phyloP scores from a whole-genome alignment of 53 echinoderm and acorn worm species.

The Hippasteria phrygiana region DNA sequence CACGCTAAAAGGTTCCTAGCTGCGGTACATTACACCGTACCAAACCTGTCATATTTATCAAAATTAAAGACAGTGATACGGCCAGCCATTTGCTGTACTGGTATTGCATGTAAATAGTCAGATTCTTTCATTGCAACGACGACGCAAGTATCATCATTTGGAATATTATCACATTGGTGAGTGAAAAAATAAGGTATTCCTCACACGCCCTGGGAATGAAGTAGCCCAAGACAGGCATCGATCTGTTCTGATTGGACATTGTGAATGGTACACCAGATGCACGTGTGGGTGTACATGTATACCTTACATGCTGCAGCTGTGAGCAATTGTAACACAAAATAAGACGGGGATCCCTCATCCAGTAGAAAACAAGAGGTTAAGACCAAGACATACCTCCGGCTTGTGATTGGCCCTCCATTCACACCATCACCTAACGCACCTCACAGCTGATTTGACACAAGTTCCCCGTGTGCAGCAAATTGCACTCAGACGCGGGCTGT shows the following conservation, averaged over 20 bases:
- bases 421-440: slow-evolving; percentile 20
- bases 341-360: background rate
- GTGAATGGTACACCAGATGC: background rate
- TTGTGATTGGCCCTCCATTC: background rate
- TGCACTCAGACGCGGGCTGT: background rate
- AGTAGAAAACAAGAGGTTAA: background rate
- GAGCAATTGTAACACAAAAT: background rate
- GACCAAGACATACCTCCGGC: background rate
- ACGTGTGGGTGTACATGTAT: no score
- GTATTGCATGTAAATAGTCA: background rate
- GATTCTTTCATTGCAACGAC: background rate
- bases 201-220: background rate
- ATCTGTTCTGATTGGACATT: background rate
- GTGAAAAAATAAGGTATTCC: background rate
- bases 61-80: no score
- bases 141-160: background rate
- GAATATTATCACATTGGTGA: background rate
- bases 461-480: slow-evolving; percentile 12
- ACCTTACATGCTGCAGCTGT: background rate
- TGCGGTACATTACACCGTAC: background rate
- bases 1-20: background rate
- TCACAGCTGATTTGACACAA: slow-evolving; percentile 45
- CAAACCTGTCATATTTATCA: background rate
- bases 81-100: background rate
- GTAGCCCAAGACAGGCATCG: slow-evolving; percentile 10